A percentile compares a stretch with the other conserved stretches of the same genome.
Conservation (phyloP, 2,888 invertebrate species). For the Microctonus hyperodae region DNA sequence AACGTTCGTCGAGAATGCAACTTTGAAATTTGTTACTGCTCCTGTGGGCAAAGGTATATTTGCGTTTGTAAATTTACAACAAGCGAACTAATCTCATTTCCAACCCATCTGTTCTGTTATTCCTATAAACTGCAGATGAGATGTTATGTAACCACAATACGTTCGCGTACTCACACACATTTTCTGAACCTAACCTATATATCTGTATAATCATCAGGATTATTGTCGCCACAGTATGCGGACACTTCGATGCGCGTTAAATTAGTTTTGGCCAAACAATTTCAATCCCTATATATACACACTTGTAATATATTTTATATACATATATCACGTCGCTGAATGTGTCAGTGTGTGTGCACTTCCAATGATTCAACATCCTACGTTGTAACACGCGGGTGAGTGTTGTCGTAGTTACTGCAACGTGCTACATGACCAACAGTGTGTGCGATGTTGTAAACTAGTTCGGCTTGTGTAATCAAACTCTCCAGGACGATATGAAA, state of each 20-base stretch:
- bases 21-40: slow-evolving; percentile 30
- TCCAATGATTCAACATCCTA: not conserved
- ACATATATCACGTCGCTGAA: no score
- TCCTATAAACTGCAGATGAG: slow-evolving; percentile 41
- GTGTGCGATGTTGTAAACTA: slow-evolving; percentile 1
- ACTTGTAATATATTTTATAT: no score
- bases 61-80: slow-evolving; percentile 39
- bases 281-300: not conserved
- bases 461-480: slow-evolving; percentile 22
- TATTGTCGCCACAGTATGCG: not conserved
- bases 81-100: slow-evolving; percentile 55
- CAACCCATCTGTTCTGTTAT: slow-evolving; percentile 16
- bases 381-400: slow-evolving; percentile 1
- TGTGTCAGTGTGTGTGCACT: slow-evolving; percentile 1
- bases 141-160: slow-evolving; percentile 43
- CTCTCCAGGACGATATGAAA: not conserved
- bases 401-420: not conserved
- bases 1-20: not conserved
- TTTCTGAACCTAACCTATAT: not conserved
- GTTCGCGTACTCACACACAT: slow-evolving; percentile 1
- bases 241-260: slow-evolving; percentile 30
- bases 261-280: slow-evolving; percentile 38
- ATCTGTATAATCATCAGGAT: not conserved
- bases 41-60: slow-evolving; percentile 27
- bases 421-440: not conserved